phyloP scores from a whole-genome alignment of 2,797 vertebrate genomes.

The Neosilurus hyrtlii region DNA sequence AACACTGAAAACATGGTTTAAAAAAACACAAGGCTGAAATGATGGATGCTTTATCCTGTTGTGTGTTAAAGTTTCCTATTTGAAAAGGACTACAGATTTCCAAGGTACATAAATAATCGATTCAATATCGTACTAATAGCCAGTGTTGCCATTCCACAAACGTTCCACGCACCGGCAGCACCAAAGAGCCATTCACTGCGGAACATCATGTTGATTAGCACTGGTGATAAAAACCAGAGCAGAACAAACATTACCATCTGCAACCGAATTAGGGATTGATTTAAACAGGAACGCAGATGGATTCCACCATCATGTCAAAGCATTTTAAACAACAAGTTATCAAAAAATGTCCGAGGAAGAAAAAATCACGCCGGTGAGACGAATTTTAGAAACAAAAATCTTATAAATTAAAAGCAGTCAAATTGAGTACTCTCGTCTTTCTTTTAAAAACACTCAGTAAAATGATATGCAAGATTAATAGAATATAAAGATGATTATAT shows the following conservation, averaged over 20 bases:
- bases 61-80: not conserved
- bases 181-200: not conserved
- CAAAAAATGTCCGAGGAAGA: not conserved
- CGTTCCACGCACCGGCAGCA: not conserved
- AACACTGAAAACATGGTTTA: not conserved
- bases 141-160: not conserved
- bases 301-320: not conserved
- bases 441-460: not conserved
- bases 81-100: not conserved
- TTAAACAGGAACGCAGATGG: not conserved
- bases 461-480: not conserved
- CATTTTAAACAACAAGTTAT: not conserved
- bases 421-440: not conserved
- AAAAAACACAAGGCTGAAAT: not conserved
- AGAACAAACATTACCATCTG: not conserved
- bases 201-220: conserved; percentile 3
- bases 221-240: not conserved
- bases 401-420: not conserved
- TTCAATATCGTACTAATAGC: not conserved
- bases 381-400: not conserved
- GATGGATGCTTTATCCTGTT: not conserved
- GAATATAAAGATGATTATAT: not conserved
- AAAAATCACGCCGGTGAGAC: not conserved
- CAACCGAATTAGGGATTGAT: not conserved
- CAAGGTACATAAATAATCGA: not conserved